Evolutionary conservation across 2,113 vertebrate genomes (phyloP).

Genomic region (Pelecanoides urinatrix): DNA sequence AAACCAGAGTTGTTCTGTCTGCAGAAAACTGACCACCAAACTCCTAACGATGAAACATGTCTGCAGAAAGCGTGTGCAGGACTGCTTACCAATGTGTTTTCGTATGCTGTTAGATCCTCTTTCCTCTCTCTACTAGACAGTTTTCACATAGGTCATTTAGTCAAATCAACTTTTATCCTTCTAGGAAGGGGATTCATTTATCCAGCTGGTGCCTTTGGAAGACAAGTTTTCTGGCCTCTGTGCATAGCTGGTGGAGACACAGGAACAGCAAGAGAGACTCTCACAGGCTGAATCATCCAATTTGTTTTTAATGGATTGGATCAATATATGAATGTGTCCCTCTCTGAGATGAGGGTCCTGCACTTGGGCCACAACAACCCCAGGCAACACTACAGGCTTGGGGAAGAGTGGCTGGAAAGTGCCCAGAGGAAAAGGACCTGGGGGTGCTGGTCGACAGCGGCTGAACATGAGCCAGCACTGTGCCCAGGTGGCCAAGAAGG

Average conservation of each 20-base stretch:
- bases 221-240: neutral
- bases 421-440: no score
- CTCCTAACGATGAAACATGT: neutral
- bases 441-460: no score
- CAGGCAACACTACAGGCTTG: no score
- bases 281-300: neutral
- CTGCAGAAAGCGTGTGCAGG: neutral
- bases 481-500: no score
- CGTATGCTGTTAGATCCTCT: neutral
- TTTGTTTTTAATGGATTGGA: neutral
- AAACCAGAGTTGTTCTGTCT: neutral
- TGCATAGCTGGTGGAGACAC: neutral
- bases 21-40: neutral
- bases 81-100: neutral
- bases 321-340: neutral
- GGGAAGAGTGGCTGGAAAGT: no score
- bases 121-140: neutral
- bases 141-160: neutral
- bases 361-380: no score
- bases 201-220: neutral
- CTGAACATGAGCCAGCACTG: no score
- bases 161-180: neutral
- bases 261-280: neutral
- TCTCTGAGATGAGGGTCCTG: neutral
- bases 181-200: neutral